phyloP scores from a whole-genome alignment of 2,113 vertebrate species.

The Oceanodroma tethys region DNA sequence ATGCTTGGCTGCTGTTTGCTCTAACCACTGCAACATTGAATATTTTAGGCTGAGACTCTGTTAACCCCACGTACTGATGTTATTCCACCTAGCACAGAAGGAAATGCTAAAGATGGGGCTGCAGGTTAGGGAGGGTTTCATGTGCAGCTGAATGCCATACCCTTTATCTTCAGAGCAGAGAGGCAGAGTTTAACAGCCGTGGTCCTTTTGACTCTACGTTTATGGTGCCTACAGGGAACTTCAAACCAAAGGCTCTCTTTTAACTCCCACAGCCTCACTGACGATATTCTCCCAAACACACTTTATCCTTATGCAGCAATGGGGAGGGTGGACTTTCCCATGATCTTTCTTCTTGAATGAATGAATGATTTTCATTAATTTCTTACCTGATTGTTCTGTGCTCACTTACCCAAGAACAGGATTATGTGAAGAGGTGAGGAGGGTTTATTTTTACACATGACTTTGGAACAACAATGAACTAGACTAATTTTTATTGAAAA shows the following conservation, averaged over 20 bases:
- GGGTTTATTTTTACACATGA: background rate
- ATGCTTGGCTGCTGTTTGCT: background rate
- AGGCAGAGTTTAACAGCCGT: background rate
- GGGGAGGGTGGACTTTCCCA: background rate
- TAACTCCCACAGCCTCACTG: background rate
- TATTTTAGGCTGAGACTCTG: background rate
- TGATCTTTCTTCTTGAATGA: background rate
- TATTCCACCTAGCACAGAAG: background rate
- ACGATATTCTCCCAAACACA: background rate
- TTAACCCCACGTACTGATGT: background rate
- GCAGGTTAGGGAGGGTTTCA: background rate
- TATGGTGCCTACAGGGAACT: background rate
- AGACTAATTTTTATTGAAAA: background rate
- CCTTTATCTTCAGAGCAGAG: background rate
- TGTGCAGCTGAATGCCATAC: rapidly evolving
- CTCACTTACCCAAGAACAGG: background rate
- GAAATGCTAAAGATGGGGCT: background rate
- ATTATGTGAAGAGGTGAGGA: background rate
- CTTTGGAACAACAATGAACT: background rate
- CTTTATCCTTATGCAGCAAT: background rate
- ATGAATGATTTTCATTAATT: background rate
- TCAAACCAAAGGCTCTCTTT: background rate
- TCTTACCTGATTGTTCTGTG: background rate
- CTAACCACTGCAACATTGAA: background rate
- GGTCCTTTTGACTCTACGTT: background rate